Conservation (phyloP, 2,113 vertebrate genomes). For the Microcebus jonahi region DNA sequence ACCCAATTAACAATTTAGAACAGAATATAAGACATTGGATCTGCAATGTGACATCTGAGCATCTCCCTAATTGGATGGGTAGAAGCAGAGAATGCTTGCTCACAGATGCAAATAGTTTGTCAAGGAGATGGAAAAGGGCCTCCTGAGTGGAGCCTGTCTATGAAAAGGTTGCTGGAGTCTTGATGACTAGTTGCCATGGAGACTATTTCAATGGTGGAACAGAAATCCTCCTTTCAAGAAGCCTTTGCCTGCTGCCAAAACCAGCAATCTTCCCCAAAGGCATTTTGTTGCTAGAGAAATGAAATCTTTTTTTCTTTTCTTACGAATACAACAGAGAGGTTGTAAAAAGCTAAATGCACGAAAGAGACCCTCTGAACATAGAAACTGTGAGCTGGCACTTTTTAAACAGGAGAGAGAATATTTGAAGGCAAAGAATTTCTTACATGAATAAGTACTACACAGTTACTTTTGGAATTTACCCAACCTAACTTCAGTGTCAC, state of each 20-base stretch:
- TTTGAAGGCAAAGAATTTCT: slow-evolving; percentile 62
- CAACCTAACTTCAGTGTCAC: slow-evolving; percentile 47
- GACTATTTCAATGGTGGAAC: slow-evolving; percentile 62
- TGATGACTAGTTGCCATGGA: slow-evolving; percentile 72
- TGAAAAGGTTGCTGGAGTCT: slow-evolving; percentile 69
- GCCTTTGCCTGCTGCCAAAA: slow-evolving; percentile 74
- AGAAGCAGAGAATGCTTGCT: slow-evolving; percentile 58
- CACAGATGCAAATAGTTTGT: slow-evolving; percentile 66
- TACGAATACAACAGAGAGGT: slow-evolving; percentile 52
- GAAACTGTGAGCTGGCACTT: slow-evolving; percentile 5
- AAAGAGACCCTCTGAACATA: slow-evolving; percentile 47
- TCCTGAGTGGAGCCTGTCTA: slow-evolving; percentile 38
- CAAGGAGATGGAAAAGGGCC: slow-evolving; percentile 57
- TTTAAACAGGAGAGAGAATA: slow-evolving; percentile 51
- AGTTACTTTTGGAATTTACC: slow-evolving; percentile 62
- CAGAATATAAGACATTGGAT: not conserved
- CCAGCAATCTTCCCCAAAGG: slow-evolving; percentile 69
- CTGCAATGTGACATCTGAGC: not conserved
- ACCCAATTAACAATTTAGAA: slow-evolving; percentile 13
- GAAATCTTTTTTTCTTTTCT: slow-evolving; percentile 60
- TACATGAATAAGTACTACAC: slow-evolving; percentile 31
- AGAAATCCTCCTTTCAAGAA: slow-evolving; percentile 75
- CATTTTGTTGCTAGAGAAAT: slow-evolving; percentile 73
- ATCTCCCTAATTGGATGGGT: not conserved
- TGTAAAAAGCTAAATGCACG: slow-evolving; percentile 59